These are phyloP conservation scores for Phytoseiulus persimilis DNA, from an alignment of 2,888 invertebrate genomes.

Conservation along the genomic window DNA sequence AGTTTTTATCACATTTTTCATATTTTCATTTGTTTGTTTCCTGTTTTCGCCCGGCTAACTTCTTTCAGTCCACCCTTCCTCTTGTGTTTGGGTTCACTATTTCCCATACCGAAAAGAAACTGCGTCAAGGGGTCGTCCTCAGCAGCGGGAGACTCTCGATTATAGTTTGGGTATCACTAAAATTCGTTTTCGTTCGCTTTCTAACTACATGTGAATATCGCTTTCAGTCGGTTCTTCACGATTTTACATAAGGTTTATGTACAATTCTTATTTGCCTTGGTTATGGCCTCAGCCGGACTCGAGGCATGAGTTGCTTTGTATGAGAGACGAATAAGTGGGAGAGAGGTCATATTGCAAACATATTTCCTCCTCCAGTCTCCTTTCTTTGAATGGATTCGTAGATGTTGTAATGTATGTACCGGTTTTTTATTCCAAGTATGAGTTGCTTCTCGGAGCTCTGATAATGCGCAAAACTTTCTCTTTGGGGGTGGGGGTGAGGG, in stretches of 20 bases:
- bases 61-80: neutral
- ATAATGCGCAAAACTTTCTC: neutral
- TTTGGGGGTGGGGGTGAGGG: too few species aligned
- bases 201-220: neutral
- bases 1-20: conserved; percentile 38
- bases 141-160: neutral
- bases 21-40: neutral
- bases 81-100: neutral
- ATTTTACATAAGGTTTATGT: neutral
- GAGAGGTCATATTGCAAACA: neutral
- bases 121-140: neutral
- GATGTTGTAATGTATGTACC: neutral
- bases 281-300: neutral
- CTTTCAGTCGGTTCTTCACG: neutral
- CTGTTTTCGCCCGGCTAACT: neutral
- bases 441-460: neutral
- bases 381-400: neutral
- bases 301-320: neutral
- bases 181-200: neutral
- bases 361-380: neutral
- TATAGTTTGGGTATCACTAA: neutral
- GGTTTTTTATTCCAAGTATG: neutral
- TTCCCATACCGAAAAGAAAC: neutral
- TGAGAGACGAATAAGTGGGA: neutral
- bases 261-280: neutral